These are phyloP conservation scores for Pocillopora damicornis DNA, from an alignment of 64 coral and sea anemone species.

Conservation along the genomic window DNA sequence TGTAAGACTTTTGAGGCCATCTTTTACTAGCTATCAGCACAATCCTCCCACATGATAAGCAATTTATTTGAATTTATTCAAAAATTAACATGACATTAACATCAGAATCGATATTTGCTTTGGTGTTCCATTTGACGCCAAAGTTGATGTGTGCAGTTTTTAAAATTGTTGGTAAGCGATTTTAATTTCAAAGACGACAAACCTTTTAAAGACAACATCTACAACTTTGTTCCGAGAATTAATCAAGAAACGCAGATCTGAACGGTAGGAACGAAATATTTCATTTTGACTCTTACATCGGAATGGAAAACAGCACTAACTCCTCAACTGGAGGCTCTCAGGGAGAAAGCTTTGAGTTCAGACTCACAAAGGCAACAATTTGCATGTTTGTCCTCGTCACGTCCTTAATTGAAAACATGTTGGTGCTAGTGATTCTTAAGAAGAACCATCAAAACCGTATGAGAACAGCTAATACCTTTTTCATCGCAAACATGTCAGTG, in stretches of 20 bases:
- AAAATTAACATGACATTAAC: too few relatives aligned
- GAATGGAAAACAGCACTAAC: background rate
- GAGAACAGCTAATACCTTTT: slow-evolving; percentile 12
- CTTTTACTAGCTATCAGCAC: too few relatives aligned
- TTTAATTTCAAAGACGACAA: too few relatives aligned
- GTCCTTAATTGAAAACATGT: slow-evolving; percentile 23
- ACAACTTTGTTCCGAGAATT: too few relatives aligned
- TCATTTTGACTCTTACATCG: background rate
- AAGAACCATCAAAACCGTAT: background rate
- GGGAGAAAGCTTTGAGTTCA: background rate
- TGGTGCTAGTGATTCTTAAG: slow-evolving; percentile 7
- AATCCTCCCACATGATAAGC: too few relatives aligned
- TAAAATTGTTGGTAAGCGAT: too few relatives aligned
- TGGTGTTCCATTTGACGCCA: too few relatives aligned
- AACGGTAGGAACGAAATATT: background rate
- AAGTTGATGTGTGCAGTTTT: too few relatives aligned
- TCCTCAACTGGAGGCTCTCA: background rate
- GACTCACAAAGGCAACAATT: background rate
- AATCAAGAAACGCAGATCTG: background rate
- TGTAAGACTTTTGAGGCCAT: too few relatives aligned
- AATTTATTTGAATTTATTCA: too few relatives aligned
- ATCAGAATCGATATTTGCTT: too few relatives aligned
- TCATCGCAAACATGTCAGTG: slow-evolving; percentile 27
- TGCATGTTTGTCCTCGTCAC: slow-evolving; percentile 5
- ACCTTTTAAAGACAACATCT: too few relatives aligned